These are phyloP conservation scores for Hucho hucho DNA, from an alignment of 2,113 vertebrate species.

Conservation along the genomic window DNA sequence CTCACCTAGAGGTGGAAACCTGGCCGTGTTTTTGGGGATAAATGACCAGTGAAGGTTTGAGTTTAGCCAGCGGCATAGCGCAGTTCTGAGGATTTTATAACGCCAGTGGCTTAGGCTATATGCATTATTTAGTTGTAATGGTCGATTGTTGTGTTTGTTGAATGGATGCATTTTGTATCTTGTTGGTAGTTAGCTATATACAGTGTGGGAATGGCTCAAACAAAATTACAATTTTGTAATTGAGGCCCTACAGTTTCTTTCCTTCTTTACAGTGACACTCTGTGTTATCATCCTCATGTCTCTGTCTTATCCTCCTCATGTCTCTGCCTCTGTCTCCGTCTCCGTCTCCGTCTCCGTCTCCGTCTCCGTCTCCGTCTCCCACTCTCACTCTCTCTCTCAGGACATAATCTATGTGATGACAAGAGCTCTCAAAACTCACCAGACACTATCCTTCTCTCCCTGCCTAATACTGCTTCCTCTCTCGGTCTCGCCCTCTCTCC, in stretches of 20 bases:
- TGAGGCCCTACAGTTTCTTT: neutral
- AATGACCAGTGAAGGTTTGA: neutral
- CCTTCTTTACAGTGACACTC: neutral
- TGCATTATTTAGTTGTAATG: neutral
- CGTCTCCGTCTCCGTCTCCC: too few relatives aligned
- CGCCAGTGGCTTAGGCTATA: neutral
- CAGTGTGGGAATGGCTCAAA: neutral
- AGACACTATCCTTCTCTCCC: conserved; percentile 10
- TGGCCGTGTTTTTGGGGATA: neutral
- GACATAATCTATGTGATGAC: too few relatives aligned
- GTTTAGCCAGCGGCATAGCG: too few relatives aligned
- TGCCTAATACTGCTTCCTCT: too few relatives aligned
- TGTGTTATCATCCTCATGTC: too few relatives aligned
- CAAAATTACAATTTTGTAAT: neutral
- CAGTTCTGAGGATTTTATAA: neutral
- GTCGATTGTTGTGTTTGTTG: neutral
- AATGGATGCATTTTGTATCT: neutral
- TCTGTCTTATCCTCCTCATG: neutral
- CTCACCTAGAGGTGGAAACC: neutral
- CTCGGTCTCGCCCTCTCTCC: too few relatives aligned
- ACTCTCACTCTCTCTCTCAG: too few relatives aligned
- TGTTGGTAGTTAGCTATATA: too few relatives aligned
- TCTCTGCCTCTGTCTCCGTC: conserved; percentile 11
- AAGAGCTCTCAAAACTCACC: conserved; percentile 25
- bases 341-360: too few relatives aligned